These are phyloP conservation scores for Onthophagus sagittarius DNA, from an alignment of 2,888 invertebrate species.

Conservation along the genomic window DNA sequence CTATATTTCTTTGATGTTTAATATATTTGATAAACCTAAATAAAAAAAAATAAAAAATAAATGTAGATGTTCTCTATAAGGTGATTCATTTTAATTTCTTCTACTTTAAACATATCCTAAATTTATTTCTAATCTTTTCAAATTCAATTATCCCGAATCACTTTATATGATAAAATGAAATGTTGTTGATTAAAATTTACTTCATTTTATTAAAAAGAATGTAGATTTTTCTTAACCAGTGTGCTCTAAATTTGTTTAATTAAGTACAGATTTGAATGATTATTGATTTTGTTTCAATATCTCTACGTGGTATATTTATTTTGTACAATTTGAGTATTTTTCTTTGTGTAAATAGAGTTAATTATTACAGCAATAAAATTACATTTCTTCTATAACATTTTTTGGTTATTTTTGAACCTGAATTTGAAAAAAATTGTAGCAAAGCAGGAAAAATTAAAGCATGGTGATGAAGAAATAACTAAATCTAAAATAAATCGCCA, in stretches of 20 bases:
- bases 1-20: neutral
- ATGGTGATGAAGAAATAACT: too few species aligned
- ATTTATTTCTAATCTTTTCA: too few species aligned
- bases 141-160: too few species aligned
- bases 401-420: too few species aligned
- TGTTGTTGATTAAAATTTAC: neutral
- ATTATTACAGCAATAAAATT: conserved; percentile 12
- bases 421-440: too few species aligned
- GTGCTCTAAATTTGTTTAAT: neutral
- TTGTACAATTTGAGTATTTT: conserved; percentile 19
- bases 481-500: too few species aligned
- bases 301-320: conserved; percentile 20
- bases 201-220: too few species aligned
- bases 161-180: too few species aligned
- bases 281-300: neutral
- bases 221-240: neutral
- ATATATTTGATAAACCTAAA: neutral
- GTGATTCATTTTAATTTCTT: too few species aligned
- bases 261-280: conserved; percentile 3
- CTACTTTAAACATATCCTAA: too few species aligned
- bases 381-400: conserved; percentile 9
- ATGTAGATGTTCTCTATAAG: neutral
- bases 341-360: conserved; percentile 19
- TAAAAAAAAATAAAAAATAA: neutral
- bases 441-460: too few species aligned